These are phyloP conservation scores for Drymonia ruficornis DNA, from an alignment of 2,888 invertebrate species.

Conservation along the genomic window DNA sequence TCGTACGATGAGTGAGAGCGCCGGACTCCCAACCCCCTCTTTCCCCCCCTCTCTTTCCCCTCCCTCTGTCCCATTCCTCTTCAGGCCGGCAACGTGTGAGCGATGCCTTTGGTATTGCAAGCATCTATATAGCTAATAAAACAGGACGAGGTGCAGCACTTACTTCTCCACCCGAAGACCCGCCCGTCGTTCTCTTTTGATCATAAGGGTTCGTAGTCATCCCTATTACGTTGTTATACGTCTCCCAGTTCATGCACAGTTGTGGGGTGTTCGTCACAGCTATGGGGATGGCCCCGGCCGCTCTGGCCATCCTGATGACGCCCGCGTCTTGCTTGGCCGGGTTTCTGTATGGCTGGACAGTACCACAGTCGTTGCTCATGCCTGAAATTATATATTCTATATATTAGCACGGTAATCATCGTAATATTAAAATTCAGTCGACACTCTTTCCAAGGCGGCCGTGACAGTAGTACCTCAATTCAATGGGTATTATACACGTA, in stretches of 20 bases:
- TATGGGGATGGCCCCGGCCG: slow-evolving; percentile 93
- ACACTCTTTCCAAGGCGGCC: no score
- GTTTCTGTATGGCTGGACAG: slow-evolving; percentile 82
- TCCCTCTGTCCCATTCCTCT: no score
- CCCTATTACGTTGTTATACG: slow-evolving; percentile 94
- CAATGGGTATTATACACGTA: no score
- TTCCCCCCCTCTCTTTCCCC: no score
- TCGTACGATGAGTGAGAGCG: no score
- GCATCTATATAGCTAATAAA: no score
- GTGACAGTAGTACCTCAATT: no score
- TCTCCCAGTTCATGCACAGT: slow-evolving; percentile 96
- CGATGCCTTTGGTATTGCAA: no score
- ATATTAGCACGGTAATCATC: not conserved
- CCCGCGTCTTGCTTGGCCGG: slow-evolving; percentile 90
- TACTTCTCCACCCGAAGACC: slow-evolving; percentile 96
- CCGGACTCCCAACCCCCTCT: no score
- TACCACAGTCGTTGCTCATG: slow-evolving; percentile 91
- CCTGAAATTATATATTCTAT: slow-evolving; percentile 73
- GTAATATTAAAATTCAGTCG: no score
- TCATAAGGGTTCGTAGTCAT: slow-evolving; percentile 96
- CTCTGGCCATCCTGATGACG: slow-evolving; percentile 87
- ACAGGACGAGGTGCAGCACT: no score
- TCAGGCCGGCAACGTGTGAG: no score
- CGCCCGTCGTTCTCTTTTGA: slow-evolving; percentile 91
- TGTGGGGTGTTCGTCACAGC: slow-evolving; percentile 96